Evolutionary conservation across 1,140 invertebrate genomes (phyloP), one percentile per base, ranked within the genome.

Genomic region (Drosophila sp.): DNA sequence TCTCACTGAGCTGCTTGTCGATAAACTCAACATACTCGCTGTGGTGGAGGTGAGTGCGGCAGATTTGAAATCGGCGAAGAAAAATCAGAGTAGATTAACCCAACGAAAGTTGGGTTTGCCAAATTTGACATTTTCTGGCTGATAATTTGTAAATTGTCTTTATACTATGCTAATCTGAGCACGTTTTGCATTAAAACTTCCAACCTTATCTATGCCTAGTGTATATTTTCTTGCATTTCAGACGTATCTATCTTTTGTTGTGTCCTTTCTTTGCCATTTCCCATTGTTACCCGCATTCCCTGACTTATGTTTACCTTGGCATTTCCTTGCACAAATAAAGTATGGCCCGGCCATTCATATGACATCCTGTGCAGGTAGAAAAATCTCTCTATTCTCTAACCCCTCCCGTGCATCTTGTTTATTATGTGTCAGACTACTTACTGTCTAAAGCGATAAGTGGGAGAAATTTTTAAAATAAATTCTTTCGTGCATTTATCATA

Each of bases 401-500:
- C 44, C 29, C 2, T n/a, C 10, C 35, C 8, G 10, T 11, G 8
- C 8, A 8, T 44, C 3, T 23, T 25, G 17, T 23, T 23, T 29
- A 29, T 58, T 17, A 41, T 10, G 5, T 44, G 17, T 17, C 17
- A 17, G 17, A 17, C 62, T 66, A 17, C 30, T 32, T 65, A 32
- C 4, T n/a, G n/a, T 29, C 25, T 27, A 41, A 41, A 41, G 47
- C 44, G 38, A 65, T 65, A 69, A 73, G 47, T 66, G 55, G 78
- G 78, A 71, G 81, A 85, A 79, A 85, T 81, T 76, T 86, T 32
- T 38, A 33, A 85, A 78, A 77, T 60, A 69, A 44, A 77, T 60
- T 62, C 63, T 38, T 60, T 47, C 54, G 57, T 70, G 66, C 65
- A 78, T 86, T 80, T 75, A 79, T 76, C 80, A 58, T 47, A 67